Percentiles rank a stretch among this genome's conserved stretches.
phyloP scores from a whole-genome alignment of 1,140 invertebrate species.

The Drosophila melanica region DNA sequence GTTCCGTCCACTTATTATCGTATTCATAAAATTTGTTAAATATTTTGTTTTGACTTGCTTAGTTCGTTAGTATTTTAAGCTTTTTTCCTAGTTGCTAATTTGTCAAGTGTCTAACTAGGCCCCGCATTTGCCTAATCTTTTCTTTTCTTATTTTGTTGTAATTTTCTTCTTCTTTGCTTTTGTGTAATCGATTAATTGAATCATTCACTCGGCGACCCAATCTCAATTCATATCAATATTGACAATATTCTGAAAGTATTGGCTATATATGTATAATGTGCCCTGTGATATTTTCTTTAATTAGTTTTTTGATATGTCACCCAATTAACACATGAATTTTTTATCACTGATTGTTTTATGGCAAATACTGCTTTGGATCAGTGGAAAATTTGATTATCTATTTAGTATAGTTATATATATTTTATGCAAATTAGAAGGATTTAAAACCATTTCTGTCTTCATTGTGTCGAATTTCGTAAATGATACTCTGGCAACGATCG shows the following conservation, averaged over 20 bases:
- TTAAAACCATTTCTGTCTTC: no score
- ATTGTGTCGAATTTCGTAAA: no score
- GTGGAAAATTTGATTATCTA: neutral
- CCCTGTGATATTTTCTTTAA: neutral
- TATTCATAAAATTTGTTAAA: constrained; percentile 58
- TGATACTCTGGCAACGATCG: no score
- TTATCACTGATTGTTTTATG: neutral
- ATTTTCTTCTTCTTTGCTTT: neutral
- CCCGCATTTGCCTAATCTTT: constrained; percentile 6
- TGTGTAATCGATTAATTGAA: neutral
- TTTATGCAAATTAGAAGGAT: no score
- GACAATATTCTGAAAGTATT: neutral
- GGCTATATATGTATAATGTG: neutral
- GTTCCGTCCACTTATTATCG: constrained; percentile 53
- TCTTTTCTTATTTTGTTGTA: neutral
- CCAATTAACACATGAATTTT: constrained; percentile 12
- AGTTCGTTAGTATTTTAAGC: constrained; percentile 50
- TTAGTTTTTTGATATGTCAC: constrained; percentile 2
- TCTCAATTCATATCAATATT: constrained; percentile 11
- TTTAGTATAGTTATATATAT: no score
- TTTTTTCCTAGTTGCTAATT: constrained; percentile 66
- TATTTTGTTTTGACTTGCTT: constrained; percentile 40
- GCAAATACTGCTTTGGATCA: neutral
- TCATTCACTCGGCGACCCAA: neutral
- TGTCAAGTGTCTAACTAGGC: constrained; percentile 60